Evolutionary conservation across 1,140 invertebrate species (phyloP), one percentile per base, ranked within the genome.

Genomic region (Apolygus lucorum): DNA sequence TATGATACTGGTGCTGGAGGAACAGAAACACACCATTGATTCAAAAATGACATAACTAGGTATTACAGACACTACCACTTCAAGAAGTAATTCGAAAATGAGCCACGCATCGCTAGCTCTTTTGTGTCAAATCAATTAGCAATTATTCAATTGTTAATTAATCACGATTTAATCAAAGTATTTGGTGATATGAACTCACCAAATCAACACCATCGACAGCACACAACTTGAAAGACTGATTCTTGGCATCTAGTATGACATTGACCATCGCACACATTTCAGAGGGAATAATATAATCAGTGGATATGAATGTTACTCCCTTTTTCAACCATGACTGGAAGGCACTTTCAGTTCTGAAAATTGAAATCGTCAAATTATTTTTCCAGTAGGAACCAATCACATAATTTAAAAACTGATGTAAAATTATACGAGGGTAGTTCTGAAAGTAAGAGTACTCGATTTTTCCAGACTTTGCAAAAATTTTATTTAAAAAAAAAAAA

Each of bases 191-290:
- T 42, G 34, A 42, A 42, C 87, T 88, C 85, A 97, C 95, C 84
- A 96, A 89, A 85, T 98, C 94, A 74, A 96, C 91, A 54, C 93
- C 94, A 82, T 97, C 93, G 68, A 98, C 90, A 34, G 95, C 91
- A 80, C 95, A 98, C 69, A 99, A 83, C 81, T 98, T 97, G 76
- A 98, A 89, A 72, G 94, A 96, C 81, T 97, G 90, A 79, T 95
- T 93, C 81, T 94, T 94, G 69, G 91, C 91, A 79, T 94, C 91
- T 73, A 94, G 85, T 72, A 99, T 94, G 71, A 99, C 96, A 83
- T 99, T 99, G 75, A 99, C 93, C 97, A 99, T 99, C 11, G 96
- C 94, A 82, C 96, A 99, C 80, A 98, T 95, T 84, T 99, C 98
- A 4, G 92, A 90, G 1, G 95, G 96, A 72, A 99, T 87, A 70